A percentile compares a stretch with the other conserved stretches of the same genome.
Evolutionary conservation across 2,113 vertebrate species (phyloP).

Genomic region (Synchiropus splendidus): DNA sequence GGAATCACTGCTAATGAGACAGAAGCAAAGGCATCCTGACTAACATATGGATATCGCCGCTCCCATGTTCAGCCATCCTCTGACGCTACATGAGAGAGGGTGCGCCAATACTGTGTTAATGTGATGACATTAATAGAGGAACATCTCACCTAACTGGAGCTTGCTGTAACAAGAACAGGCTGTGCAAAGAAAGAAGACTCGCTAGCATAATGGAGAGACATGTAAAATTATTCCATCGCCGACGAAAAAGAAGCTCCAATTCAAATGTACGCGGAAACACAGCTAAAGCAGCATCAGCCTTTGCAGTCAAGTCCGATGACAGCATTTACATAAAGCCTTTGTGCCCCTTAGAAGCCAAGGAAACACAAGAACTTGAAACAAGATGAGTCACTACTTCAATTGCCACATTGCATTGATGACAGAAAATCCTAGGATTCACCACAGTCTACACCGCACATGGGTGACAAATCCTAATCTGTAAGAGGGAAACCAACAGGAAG

Average conservation of each 20-base stretch:
- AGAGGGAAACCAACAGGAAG: no score
- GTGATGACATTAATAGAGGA: conserved; percentile 35
- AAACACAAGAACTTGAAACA: no score
- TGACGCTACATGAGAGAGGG: conserved; percentile 14
- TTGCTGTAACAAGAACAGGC: conserved; percentile 28
- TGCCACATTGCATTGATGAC: no score
- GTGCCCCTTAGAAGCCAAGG: no score
- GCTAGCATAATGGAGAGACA: conserved; percentile 1
- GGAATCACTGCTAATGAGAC: conserved; percentile 64
- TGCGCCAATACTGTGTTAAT: conserved; percentile 11
- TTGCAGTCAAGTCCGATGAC: no score
- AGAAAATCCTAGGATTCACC: no score
- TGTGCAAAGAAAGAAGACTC: conserved; percentile 7
- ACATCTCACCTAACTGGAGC: conserved; percentile 20
- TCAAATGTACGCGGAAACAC: no score
- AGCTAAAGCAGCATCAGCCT: no score
- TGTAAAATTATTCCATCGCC: conserved; percentile 25
- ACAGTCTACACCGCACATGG: no score
- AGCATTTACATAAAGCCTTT: no score
- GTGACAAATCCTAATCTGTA: no score
- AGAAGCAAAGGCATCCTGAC: conserved; percentile 37
- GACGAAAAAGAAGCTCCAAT: conserved; percentile 13
- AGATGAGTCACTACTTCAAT: no score
- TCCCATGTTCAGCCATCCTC: conserved; percentile 18
- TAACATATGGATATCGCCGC: conserved; percentile 44